These are phyloP conservation scores for Crypturellus tataupa DNA, from an alignment of 2,797 vertebrate genomes.

Conservation along the genomic window DNA sequence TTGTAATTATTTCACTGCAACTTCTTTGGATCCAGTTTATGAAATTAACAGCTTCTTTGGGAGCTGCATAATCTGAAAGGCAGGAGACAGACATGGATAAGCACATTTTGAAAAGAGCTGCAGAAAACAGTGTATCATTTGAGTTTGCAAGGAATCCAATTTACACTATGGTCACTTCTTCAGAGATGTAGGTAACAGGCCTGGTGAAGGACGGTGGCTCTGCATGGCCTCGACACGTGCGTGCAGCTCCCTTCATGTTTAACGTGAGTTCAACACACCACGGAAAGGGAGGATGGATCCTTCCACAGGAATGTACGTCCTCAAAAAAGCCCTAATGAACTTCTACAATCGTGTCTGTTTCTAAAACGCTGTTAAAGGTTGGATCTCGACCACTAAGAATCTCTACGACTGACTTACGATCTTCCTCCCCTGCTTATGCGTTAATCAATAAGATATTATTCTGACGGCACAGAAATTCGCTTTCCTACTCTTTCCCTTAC, in stretches of 20 bases:
- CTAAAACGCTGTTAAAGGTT: background rate
- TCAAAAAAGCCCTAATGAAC: background rate
- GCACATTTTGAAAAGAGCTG: background rate
- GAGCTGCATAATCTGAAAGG: background rate
- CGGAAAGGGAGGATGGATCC: background rate
- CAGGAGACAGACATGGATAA: background rate
- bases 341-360: background rate
- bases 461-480: background rate
- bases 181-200: background rate
- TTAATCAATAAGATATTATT: background rate
- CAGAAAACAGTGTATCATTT: background rate
- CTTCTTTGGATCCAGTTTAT: background rate
- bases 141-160: background rate
- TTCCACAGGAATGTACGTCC: background rate
- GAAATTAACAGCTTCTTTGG: background rate
- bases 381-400: background rate
- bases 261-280: slow-evolving; percentile 3
- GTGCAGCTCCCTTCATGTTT: background rate
- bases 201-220: background rate
- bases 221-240: background rate
- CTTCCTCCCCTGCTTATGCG: fast-evolving
- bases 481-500: background rate
- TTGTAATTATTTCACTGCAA: background rate
- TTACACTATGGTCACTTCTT: slow-evolving; percentile 17
- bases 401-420: background rate